Percentiles rank a stretch among this genome's conserved stretches.
Evolutionary conservation across 2,888 invertebrate species (phyloP).

Genomic region (Aphelenchoides bicaudatus): DNA sequence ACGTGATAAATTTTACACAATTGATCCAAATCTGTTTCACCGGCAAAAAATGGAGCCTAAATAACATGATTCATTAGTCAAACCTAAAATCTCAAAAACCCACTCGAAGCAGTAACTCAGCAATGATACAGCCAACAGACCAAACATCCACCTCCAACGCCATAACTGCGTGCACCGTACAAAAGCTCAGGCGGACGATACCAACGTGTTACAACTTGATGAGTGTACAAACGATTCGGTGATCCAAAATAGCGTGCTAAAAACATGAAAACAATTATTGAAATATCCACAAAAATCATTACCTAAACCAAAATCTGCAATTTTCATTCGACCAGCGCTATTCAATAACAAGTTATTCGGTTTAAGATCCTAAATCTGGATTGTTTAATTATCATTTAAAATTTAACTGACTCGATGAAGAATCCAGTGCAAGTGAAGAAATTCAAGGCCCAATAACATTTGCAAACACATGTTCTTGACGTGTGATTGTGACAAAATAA

Average conservation of each 20-base stretch:
- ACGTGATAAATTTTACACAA: conserved; percentile 89
- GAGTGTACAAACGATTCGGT: conserved; percentile 84
- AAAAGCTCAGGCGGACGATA: conserved; percentile 75
- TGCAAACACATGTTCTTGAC: conserved; percentile 92
- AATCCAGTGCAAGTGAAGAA: conserved; percentile 90
- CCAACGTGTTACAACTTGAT: conserved; percentile 69
- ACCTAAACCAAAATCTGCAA: conserved; percentile 99
- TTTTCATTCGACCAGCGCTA: conserved; percentile 81
- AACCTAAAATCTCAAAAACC: conserved; percentile 1
- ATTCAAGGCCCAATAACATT: conserved; percentile 89
- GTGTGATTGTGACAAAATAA: conserved; percentile 83
- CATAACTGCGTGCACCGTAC: conserved; percentile 90
- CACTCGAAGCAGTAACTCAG: conserved; percentile 72
- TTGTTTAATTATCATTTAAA: conserved; percentile 1
- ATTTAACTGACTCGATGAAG: conserved; percentile 72
- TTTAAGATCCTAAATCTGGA: conserved; percentile 74
- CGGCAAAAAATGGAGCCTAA: conserved; percentile 83
- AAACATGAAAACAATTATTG: too few relatives aligned
- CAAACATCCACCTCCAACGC: conserved; percentile 97
- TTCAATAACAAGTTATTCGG: conserved; percentile 96
- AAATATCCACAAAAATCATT: too few relatives aligned
- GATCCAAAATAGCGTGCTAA: conserved; percentile 94
- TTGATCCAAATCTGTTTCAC: conserved; percentile 94
- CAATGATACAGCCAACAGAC: conserved; percentile 96
- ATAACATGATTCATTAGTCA: conserved; percentile 4